Percentiles rank a stretch among this genome's conserved stretches.
phyloP scores from a whole-genome alignment of 2,113 vertebrate genomes.

The Neolamprologus fasciatus region DNA sequence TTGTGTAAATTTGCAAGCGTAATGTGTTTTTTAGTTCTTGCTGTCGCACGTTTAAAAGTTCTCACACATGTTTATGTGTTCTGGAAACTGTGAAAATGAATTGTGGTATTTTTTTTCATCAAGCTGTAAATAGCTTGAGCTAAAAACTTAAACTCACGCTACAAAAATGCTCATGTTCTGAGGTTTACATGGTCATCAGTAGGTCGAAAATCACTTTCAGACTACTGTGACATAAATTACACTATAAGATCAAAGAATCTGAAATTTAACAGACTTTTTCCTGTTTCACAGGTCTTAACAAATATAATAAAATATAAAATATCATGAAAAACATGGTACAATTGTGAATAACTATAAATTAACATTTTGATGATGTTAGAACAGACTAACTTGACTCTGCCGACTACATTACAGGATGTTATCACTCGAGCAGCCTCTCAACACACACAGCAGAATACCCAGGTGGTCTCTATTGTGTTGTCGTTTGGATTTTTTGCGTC shows the following conservation, averaged over 20 bases:
- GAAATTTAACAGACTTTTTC: neutral
- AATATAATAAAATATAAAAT: neutral
- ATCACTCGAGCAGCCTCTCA: neutral
- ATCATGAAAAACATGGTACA: neutral
- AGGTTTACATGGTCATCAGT: neutral
- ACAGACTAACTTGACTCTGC: rapidly evolving
- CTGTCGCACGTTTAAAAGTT: neutral
- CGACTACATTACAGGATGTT: neutral
- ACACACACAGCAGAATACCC: neutral
- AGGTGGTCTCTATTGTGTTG: constrained; percentile 9
- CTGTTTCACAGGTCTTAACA: neutral
- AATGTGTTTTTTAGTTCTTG: neutral
- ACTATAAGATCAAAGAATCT: neutral
- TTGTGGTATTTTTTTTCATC: neutral
- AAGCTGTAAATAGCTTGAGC: neutral
- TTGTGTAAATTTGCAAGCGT: neutral
- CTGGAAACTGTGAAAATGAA: neutral
- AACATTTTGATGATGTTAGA: neutral
- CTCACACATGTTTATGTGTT: neutral
- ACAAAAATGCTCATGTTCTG: neutral
- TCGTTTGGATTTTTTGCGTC: neutral
- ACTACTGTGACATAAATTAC: neutral
- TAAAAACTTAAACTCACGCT: neutral
- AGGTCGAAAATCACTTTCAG: neutral
- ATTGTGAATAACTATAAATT: neutral